These are phyloP conservation scores for Harlomillsia oculata DNA, from an alignment of 1,140 invertebrate species.

Conservation along the genomic window DNA sequence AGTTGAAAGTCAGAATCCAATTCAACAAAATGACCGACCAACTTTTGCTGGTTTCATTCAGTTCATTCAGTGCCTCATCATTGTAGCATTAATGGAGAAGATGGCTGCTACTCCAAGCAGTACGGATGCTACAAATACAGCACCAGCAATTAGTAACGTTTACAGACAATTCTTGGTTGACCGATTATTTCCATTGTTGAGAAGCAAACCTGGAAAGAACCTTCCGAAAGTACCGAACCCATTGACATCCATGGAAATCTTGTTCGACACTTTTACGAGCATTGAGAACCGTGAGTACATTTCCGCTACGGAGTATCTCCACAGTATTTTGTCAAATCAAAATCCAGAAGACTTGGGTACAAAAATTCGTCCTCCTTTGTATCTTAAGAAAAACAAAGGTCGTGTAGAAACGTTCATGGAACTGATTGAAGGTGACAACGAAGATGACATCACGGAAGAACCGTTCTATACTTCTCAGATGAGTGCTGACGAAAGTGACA, in stretches of 20 bases:
- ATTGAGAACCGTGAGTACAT: conserved; percentile 16
- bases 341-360: neutral
- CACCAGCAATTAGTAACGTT: neutral
- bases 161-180: neutral
- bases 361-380: too few relatives aligned
- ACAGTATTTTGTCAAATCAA: conserved; percentile 1
- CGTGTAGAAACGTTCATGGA: too few relatives aligned
- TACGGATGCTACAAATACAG: neutral
- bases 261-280: conserved; percentile 16
- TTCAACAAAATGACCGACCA: neutral
- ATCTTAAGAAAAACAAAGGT: too few relatives aligned
- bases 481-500: too few relatives aligned
- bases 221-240: conserved; percentile 23
- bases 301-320: conserved; percentile 1
- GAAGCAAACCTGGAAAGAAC: conserved; percentile 1
- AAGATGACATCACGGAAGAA: too few relatives aligned
- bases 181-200: neutral
- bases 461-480: too few relatives aligned
- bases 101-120: neutral
- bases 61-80: conserved; percentile 26
- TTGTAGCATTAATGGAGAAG: conserved; percentile 5
- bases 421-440: too few relatives aligned
- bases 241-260: conserved; percentile 13
- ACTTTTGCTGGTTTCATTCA: neutral
- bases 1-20: neutral